Evolutionary conservation across 2,888 invertebrate species (phyloP).

Genomic region (Actias luna): DNA sequence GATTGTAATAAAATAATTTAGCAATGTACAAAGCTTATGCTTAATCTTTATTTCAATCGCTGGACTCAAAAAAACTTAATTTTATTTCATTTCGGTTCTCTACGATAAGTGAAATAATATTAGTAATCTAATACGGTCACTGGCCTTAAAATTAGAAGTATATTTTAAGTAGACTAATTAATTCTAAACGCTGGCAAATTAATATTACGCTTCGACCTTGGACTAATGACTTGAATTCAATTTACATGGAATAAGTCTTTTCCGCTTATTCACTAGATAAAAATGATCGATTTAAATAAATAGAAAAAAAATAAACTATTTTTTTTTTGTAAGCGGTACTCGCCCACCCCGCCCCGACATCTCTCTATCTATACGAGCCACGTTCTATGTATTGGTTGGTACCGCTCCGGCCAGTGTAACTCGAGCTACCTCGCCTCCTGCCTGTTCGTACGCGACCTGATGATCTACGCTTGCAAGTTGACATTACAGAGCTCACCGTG

Average conservation of each 20-base stretch:
- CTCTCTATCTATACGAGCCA: constrained; percentile 63
- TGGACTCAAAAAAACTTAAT: too few relatives aligned
- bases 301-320: constrained; percentile 27
- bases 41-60: too few relatives aligned
- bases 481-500: constrained; percentile 51
- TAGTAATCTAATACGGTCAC: too few relatives aligned
- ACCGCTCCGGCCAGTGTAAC: constrained; percentile 68
- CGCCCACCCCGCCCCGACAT: constrained; percentile 66
- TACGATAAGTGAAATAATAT: too few relatives aligned
- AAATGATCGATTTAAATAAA: background rate
- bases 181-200: too few relatives aligned
- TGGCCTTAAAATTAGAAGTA: too few relatives aligned
- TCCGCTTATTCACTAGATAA: background rate
- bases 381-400: constrained; percentile 77
- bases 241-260: background rate
- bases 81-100: too few relatives aligned
- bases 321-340: constrained; percentile 53
- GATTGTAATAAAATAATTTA: too few relatives aligned
- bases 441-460: constrained; percentile 43
- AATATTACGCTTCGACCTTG: too few relatives aligned
- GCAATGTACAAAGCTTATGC: too few relatives aligned
- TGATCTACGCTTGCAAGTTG: constrained; percentile 49
- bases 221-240: background rate
- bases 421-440: constrained; percentile 58
- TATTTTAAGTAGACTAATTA: too few relatives aligned